Percentiles rank a stretch among this genome's conserved stretches.
These are phyloP conservation scores for Phoeniculus purpureus DNA, from an alignment of 2,797 vertebrate genomes.

Conservation along the genomic window DNA sequence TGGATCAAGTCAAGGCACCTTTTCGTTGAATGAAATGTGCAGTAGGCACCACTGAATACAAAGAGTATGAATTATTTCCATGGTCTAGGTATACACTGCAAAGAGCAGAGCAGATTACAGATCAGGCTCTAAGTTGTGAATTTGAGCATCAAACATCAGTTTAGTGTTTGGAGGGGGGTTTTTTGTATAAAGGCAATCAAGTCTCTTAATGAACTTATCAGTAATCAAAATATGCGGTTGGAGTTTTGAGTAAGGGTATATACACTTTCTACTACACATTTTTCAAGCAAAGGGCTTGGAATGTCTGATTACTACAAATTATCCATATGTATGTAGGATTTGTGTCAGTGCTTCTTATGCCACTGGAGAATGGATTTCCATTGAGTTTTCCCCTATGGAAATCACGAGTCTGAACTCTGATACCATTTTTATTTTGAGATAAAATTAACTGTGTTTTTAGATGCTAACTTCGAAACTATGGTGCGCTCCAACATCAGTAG, in stretches of 20 bases:
- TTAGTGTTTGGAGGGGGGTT: not conserved
- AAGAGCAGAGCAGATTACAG: not conserved
- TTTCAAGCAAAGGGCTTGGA: slow-evolving; percentile 31
- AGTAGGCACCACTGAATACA: not conserved
- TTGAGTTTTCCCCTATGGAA: slow-evolving; percentile 53
- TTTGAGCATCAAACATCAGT: not conserved
- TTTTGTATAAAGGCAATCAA: slow-evolving; percentile 23
- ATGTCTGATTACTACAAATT: slow-evolving; percentile 71
- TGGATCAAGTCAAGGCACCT: not conserved
- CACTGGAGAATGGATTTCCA: slow-evolving; percentile 49
- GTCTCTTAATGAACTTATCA: slow-evolving; percentile 61
- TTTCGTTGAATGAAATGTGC: not conserved
- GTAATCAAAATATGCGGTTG: slow-evolving; percentile 55
- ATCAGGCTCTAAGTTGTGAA: not conserved
- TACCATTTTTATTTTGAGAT: slow-evolving; percentile 48
- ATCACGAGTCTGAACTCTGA: not conserved
- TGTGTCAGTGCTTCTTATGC: slow-evolving; percentile 38
- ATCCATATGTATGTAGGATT: slow-evolving; percentile 74
- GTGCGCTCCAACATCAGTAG: not conserved
- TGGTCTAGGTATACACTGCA: not conserved
- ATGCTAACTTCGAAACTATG: slow-evolving; percentile 16
- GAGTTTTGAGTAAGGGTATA: slow-evolving; percentile 26
- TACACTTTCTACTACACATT: slow-evolving; percentile 3
- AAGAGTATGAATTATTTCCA: not conserved
- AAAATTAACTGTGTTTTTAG: slow-evolving; percentile 33